These are phyloP conservation scores for Pseudotriccus pelzelni DNA, from an alignment of 2,797 vertebrate species.

Conservation along the genomic window DNA sequence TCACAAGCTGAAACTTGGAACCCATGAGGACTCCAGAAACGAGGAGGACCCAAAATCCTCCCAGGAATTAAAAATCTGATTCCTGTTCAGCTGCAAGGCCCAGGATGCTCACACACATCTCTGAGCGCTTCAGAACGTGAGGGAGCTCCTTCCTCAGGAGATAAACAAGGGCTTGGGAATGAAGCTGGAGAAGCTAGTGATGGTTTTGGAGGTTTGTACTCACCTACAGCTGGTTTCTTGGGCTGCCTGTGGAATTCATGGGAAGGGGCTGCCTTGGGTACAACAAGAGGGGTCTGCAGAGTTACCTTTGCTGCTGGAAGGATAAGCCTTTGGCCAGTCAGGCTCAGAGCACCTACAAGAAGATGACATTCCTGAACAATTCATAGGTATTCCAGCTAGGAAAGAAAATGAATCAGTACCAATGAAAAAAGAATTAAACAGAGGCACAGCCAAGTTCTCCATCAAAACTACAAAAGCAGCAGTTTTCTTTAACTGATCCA, in stretches of 20 bases:
- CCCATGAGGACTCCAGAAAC: background rate
- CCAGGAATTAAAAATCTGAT: background rate
- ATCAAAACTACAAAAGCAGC: background rate
- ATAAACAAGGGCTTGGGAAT: background rate
- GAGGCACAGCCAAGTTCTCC: background rate
- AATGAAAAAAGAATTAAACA: conserved; percentile 10
- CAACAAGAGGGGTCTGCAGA: conserved; percentile 62
- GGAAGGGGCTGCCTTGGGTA: conserved; percentile 62
- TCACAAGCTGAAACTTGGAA: background rate
- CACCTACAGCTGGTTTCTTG: conserved; percentile 49
- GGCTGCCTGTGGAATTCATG: conserved; percentile 49
- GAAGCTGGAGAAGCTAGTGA: background rate
- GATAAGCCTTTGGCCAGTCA: conserved; percentile 68
- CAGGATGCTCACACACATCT: background rate
- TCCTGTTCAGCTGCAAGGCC: background rate
- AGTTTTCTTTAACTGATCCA: background rate
- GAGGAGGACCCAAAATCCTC: background rate
- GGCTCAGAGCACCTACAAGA: conserved; percentile 65
- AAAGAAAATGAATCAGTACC: background rate
- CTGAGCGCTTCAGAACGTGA: background rate
- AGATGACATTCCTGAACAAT: background rate
- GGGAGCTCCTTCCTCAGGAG: background rate
- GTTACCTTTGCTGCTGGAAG: conserved; percentile 63
- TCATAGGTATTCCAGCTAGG: background rate
- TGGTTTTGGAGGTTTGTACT: background rate